These are phyloP conservation scores for Clinocottus analis DNA, from an alignment of 2,113 vertebrate species.

Conservation along the genomic window DNA sequence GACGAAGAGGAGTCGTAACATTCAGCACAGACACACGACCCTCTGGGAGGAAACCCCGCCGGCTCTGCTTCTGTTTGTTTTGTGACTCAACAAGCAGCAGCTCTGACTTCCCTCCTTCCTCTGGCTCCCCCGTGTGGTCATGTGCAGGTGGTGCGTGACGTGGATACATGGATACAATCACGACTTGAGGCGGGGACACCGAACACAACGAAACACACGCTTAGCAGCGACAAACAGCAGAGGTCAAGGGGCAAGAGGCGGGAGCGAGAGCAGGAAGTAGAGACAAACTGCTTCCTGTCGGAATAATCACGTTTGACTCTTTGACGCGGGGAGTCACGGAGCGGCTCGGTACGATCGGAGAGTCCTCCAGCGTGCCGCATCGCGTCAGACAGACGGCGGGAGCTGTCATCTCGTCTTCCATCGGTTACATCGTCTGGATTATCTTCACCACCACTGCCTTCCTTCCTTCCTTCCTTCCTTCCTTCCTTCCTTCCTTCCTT, in stretches of 20 bases:
- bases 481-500: slow-evolving; percentile 25
- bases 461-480: slow-evolving; percentile 26
- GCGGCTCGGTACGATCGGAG: not conserved
- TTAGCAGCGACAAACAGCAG: slow-evolving; percentile 56
- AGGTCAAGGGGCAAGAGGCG: slow-evolving; percentile 33
- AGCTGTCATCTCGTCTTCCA: slow-evolving; percentile 30
- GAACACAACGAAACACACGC: slow-evolving; percentile 49
- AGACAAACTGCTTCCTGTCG: slow-evolving; percentile 37
- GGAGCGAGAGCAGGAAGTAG: not conserved
- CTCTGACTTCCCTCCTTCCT: not conserved
- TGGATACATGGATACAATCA: slow-evolving; percentile 28
- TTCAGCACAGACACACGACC: slow-evolving; percentile 11
- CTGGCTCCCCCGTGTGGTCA: slow-evolving; percentile 60
- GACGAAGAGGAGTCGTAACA: too few species aligned
- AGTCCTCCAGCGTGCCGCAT: not conserved
- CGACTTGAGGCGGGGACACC: slow-evolving; percentile 22
- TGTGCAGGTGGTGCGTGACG: slow-evolving; percentile 21
- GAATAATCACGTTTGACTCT: slow-evolving; percentile 24
- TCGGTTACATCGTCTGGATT: slow-evolving; percentile 65
- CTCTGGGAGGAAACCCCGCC: not conserved
- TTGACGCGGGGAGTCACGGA: slow-evolving; percentile 19
- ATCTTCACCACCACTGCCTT: slow-evolving; percentile 23
- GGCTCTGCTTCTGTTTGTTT: not conserved
- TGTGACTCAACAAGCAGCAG: slow-evolving; percentile 14
- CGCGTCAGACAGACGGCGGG: slow-evolving; percentile 35